A percentile compares a stretch with the other conserved stretches of the same genome.
Evolutionary conservation across 2,888 invertebrate genomes (phyloP).

Genomic region (Drosophila flavopinicola): DNA sequence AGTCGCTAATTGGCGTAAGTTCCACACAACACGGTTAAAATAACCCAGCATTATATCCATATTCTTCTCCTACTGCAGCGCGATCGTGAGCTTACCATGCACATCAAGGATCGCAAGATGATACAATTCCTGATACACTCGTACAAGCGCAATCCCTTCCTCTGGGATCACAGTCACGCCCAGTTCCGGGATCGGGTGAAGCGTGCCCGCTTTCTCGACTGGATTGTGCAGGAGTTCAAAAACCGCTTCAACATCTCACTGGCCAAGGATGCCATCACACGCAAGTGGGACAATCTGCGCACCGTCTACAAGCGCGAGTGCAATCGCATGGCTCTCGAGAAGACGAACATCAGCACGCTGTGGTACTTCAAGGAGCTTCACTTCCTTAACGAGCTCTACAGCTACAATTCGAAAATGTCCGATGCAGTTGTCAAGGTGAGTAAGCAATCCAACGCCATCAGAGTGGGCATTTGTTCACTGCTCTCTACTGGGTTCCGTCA

Average conservation of each 20-base stretch:
- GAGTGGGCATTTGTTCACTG: too few relatives aligned
- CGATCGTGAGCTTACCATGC: constrained; percentile 76
- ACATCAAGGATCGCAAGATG: constrained; percentile 82
- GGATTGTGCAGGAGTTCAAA: constrained; percentile 80
- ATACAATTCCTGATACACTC: constrained; percentile 81
- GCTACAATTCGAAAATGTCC: constrained; percentile 76
- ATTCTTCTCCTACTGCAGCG: constrained; percentile 31
- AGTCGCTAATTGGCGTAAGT: constrained; percentile 78
- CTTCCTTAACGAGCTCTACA: constrained; percentile 80
- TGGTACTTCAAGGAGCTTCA: constrained; percentile 82
- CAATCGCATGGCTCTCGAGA: constrained; percentile 81
- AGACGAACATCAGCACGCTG: constrained; percentile 80
- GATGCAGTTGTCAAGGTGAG: constrained; percentile 79
- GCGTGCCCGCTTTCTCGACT: constrained; percentile 78
- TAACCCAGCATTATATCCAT: background rate
- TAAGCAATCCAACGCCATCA: constrained; percentile 12
- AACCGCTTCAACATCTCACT: constrained; percentile 78
- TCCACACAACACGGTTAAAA: background rate
- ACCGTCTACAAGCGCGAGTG: constrained; percentile 82
- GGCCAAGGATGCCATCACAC: constrained; percentile 80
- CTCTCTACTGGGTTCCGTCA: too few relatives aligned
- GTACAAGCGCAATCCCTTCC: constrained; percentile 80
- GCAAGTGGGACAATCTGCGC: constrained; percentile 81
- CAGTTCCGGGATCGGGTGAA: constrained; percentile 81
- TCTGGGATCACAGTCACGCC: constrained; percentile 81